phyloP scores from a whole-genome alignment of 2,113 vertebrate genomes.

The Scartelaos histophorus region DNA sequence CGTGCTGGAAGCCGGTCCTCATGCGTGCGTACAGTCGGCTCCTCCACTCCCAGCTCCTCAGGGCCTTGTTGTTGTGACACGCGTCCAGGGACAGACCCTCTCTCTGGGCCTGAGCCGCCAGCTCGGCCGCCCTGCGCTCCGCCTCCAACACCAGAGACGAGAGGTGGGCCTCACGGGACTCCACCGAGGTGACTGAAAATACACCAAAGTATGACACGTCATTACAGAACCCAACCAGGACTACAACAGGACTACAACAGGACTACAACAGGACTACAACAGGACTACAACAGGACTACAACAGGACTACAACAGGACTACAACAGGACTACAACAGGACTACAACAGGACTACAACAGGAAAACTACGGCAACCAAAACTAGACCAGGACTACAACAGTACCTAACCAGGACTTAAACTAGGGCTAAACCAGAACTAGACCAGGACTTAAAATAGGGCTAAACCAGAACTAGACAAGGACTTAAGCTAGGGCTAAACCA shows the following conservation, averaged over 20 bases:
- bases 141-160: constrained; percentile 85
- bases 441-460: neutral
- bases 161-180: constrained; percentile 86
- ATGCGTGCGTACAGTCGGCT: constrained; percentile 91
- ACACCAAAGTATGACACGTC: too few relatives aligned
- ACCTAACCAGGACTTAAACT: too few relatives aligned
- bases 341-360: too few relatives aligned
- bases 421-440: neutral
- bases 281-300: neutral
- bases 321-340: too few relatives aligned
- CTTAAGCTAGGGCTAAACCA: too few relatives aligned
- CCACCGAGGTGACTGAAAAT: constrained; percentile 76
- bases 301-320: neutral
- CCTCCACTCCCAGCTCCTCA: constrained; percentile 93
- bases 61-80: constrained; percentile 87
- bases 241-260: neutral
- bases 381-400: too few relatives aligned
- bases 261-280: neutral
- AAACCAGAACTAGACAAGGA: neutral
- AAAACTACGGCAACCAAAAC: too few relatives aligned
- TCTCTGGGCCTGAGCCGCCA: constrained; percentile 81
- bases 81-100: constrained; percentile 82
- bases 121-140: constrained; percentile 81
- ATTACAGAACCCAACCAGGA: neutral
- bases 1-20: constrained; percentile 87